Evolutionary conservation across 2,797 vertebrate genomes (phyloP).

Genomic region (Notoglanidium macrostoma): DNA sequence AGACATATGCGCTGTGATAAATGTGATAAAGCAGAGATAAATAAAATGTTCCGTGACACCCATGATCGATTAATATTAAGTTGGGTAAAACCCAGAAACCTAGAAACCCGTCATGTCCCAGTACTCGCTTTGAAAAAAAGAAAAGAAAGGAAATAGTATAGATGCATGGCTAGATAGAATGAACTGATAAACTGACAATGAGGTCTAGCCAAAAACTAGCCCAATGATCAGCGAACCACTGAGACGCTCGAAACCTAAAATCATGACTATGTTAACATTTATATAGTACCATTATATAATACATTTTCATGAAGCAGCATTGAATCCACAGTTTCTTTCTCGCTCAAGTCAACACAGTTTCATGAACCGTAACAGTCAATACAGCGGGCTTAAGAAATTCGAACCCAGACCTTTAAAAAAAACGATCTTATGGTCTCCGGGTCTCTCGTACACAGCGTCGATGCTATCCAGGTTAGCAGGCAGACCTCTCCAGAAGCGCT

Average conservation of each 20-base stretch:
- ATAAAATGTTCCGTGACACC: not conserved
- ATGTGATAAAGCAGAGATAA: too few relatives aligned
- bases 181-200: not conserved
- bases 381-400: not conserved
- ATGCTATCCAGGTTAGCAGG: constrained; percentile 87
- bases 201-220: not conserved
- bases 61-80: not conserved
- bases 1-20: too few relatives aligned
- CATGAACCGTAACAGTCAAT: not conserved
- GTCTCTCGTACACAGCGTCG: constrained; percentile 91
- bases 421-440: constrained; percentile 91
- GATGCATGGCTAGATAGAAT: too few relatives aligned
- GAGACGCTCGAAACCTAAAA: not conserved
- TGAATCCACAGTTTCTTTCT: not conserved
- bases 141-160: not conserved
- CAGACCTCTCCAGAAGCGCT: constrained; percentile 94
- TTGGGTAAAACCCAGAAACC: not conserved
- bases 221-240: not conserved
- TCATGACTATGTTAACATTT: not conserved
- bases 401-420: constrained; percentile 89
- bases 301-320: not conserved
- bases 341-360: not conserved
- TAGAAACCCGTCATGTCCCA: not conserved
- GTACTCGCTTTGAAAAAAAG: not conserved
- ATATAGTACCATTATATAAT: not conserved